These are phyloP conservation scores for Arctia plantaginis DNA, from an alignment of 2,888 invertebrate species.

Conservation along the genomic window DNA sequence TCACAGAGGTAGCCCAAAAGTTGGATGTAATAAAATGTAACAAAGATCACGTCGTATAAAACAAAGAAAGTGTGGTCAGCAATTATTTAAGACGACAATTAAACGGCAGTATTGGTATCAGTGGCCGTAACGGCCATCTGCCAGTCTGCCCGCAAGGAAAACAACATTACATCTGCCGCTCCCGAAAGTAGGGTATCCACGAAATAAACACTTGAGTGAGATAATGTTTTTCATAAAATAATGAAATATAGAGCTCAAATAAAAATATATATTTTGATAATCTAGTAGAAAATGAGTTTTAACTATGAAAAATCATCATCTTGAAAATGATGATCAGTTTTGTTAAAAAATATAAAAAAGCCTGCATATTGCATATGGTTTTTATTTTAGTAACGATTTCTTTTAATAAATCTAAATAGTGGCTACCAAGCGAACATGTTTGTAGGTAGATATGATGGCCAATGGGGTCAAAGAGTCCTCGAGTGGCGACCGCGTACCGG, in stretches of 20 bases:
- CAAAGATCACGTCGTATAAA: constrained; percentile 37
- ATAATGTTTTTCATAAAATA: neutral
- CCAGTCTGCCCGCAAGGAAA: constrained; percentile 45
- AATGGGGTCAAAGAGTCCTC: too few species aligned
- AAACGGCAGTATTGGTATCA: constrained; percentile 40
- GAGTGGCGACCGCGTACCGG: too few species aligned
- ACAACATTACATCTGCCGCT: constrained; percentile 42
- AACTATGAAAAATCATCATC: too few species aligned
- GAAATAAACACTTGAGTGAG: neutral
- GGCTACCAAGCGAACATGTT: neutral
- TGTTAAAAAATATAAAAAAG: too few species aligned
- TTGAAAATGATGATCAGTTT: too few species aligned
- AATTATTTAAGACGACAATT: constrained; percentile 54
- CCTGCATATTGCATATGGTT: too few species aligned
- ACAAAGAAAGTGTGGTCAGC: constrained; percentile 39
- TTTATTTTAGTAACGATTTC: neutral
- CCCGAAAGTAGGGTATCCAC: constrained; percentile 25
- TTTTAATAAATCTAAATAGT: neutral
- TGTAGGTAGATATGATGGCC: too few species aligned
- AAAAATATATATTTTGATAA: too few species aligned
- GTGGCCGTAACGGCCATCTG: constrained; percentile 43
- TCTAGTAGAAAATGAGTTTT: too few species aligned
- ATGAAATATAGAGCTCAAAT: neutral
- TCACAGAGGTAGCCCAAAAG: constrained; percentile 9
- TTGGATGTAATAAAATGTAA: constrained; percentile 25